Conservation (phyloP, 1,140 invertebrate genomes). For the Hylyphantes graminicola region DNA sequence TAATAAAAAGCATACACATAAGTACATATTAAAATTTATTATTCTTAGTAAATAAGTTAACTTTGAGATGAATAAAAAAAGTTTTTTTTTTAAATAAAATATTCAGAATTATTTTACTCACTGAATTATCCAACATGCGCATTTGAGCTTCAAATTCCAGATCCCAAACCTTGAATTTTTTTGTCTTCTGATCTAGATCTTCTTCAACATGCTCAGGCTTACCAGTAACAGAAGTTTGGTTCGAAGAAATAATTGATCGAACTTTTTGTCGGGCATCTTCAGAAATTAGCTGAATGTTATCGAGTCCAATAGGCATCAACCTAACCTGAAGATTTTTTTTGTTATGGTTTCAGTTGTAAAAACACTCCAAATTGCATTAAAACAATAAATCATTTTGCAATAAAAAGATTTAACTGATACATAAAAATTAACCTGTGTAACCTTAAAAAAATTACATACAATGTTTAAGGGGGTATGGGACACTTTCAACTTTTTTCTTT, state of each 20-base stretch:
- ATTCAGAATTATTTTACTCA: constrained; percentile 25
- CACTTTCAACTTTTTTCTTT: no score
- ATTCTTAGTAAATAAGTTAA: neutral
- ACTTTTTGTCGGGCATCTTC: constrained; percentile 65
- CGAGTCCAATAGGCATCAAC: constrained; percentile 82
- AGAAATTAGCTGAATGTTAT: constrained; percentile 82
- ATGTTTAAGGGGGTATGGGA: no score
- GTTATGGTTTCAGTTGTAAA: neutral
- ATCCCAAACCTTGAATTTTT: constrained; percentile 87
- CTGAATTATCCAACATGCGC: constrained; percentile 91
- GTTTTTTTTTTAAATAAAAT: neutral
- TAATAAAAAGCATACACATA: no score
- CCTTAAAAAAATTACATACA: neutral
- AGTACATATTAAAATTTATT: neutral
- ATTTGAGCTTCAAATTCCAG: constrained; percentile 98
- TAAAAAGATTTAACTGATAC: neutral
- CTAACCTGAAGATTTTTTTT: constrained; percentile 44
- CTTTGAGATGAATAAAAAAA: neutral
- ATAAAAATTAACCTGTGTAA: neutral
- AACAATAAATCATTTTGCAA: no score
- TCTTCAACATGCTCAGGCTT: constrained; percentile 28
- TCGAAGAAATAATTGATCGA: constrained; percentile 65
- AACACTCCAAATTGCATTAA: no score
- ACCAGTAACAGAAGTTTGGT: constrained; percentile 32
- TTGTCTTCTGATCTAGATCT: constrained; percentile 35